These are phyloP conservation scores for Papilio protenor DNA, from an alignment of 2,888 invertebrate genomes.

Conservation along the genomic window DNA sequence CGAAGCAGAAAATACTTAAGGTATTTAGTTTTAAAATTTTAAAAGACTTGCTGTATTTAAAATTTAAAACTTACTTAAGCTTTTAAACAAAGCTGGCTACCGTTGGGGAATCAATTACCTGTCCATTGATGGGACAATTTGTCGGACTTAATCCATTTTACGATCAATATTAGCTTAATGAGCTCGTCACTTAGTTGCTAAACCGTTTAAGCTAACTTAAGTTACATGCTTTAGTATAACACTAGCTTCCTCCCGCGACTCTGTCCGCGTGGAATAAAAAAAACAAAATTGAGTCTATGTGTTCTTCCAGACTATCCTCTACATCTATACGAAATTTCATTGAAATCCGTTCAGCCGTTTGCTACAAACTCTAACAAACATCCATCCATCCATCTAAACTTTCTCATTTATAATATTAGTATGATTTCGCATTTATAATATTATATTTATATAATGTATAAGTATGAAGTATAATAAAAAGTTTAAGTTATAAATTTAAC, in stretches of 20 bases:
- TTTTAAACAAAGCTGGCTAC: constrained; percentile 53
- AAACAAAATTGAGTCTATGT: too few relatives aligned
- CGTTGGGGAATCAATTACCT: constrained; percentile 84
- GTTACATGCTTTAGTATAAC: constrained; percentile 20
- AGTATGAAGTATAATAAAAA: neutral
- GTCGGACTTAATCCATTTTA: constrained; percentile 77
- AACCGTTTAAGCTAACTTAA: constrained; percentile 52
- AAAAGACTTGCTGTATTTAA: constrained; percentile 33
- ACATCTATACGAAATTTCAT: too few relatives aligned
- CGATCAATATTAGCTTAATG: constrained; percentile 79
- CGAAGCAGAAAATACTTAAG: neutral
- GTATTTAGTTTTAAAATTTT: constrained; percentile 31
- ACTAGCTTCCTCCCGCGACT: neutral
- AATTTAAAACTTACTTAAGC: constrained; percentile 45
- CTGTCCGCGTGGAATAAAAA: too few relatives aligned
- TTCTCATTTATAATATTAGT: too few relatives aligned
- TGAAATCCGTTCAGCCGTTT: too few relatives aligned
- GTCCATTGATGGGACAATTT: constrained; percentile 85
- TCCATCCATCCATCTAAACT: too few relatives aligned
- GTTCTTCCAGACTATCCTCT: too few relatives aligned
- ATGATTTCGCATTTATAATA: too few relatives aligned
- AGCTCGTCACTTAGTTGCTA: constrained; percentile 68
- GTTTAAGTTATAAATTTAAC: neutral
- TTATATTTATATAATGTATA: too few relatives aligned
- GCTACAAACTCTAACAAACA: too few relatives aligned